Conservation (phyloP, 1,140 invertebrate species). For the Phortica variegata region DNA sequence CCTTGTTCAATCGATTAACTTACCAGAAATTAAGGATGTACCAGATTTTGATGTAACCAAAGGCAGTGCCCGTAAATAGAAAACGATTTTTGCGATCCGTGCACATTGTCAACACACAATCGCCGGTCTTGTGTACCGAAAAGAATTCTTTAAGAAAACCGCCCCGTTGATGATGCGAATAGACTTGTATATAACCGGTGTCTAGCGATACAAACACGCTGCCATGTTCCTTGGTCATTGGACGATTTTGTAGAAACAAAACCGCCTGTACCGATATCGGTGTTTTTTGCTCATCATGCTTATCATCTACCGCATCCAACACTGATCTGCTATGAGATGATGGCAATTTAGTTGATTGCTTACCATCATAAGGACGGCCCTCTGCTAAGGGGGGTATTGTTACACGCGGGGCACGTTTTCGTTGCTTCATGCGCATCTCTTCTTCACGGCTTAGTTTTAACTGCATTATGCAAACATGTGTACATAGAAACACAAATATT, state of each 20-base stretch:
- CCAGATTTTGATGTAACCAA: conserved; percentile 75
- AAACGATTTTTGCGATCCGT: conserved; percentile 67
- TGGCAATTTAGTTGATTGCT: background rate
- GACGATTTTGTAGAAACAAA: conserved; percentile 61
- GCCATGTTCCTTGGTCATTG: conserved; percentile 59
- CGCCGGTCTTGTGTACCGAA: conserved; percentile 65
- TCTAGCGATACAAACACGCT: conserved; percentile 67
- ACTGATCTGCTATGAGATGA: no score
- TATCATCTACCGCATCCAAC: conserved; percentile 15
- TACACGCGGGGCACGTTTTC: background rate
- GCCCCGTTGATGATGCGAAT: conserved; percentile 71
- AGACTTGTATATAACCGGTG: conserved; percentile 69
- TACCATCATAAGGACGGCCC: background rate
- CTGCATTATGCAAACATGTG: background rate
- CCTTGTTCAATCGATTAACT: no score
- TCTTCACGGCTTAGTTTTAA: conserved; percentile 2
- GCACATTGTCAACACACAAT: conserved; percentile 66
- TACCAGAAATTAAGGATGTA: conserved; percentile 65
- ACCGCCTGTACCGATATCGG: conserved; percentile 61
- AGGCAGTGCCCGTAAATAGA: conserved; percentile 67
- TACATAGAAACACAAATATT: background rate
- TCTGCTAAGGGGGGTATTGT: background rate
- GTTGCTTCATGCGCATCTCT: background rate
- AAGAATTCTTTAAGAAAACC: conserved; percentile 65
- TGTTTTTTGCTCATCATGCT: conserved; percentile 15